These are phyloP conservation scores for Sitophilus oryzae DNA, from an alignment of 1,140 invertebrate genomes.

Conservation along the genomic window DNA sequence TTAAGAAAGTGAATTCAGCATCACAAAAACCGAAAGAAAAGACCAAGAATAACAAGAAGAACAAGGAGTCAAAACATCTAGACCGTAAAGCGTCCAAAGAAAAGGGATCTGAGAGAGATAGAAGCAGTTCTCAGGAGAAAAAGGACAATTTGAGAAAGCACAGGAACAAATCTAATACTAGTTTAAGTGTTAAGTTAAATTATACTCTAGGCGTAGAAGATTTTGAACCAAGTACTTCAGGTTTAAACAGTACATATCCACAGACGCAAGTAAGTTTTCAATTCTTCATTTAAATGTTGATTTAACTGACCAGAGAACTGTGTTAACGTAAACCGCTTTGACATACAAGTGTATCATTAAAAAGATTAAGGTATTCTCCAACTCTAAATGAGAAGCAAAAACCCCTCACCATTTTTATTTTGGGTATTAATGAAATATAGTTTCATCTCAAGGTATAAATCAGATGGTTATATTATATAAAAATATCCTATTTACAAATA, in stretches of 20 bases:
- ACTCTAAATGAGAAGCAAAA: too few species aligned
- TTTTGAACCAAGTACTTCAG: slow-evolving; percentile 19
- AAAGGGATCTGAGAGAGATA: neutral
- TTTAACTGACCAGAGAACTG: too few species aligned
- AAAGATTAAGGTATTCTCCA: too few species aligned
- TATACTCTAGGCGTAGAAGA: slow-evolving; percentile 5
- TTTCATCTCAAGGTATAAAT: too few species aligned
- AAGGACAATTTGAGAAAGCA: slow-evolving; percentile 7
- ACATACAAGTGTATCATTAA: too few species aligned
- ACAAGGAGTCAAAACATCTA: neutral
- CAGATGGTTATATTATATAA: too few species aligned
- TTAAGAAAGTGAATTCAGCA: neutral
- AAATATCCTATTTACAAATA: too few species aligned
- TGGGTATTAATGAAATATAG: too few species aligned
- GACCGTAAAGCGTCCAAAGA: neutral
- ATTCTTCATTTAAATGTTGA: neutral
- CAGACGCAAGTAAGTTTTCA: slow-evolving; percentile 23
- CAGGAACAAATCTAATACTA: slow-evolving; percentile 1
- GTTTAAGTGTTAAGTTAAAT: slow-evolving; percentile 9
- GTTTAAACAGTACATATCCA: slow-evolving; percentile 16
- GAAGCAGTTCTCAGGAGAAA: neutral
- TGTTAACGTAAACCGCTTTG: too few species aligned
- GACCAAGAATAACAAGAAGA: neutral
- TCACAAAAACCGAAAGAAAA: slow-evolving; percentile 8
- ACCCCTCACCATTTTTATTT: too few species aligned